A percentile compares a stretch with the other conserved stretches of the same genome.
Evolutionary conservation across 2,113 vertebrate species (phyloP).

Genomic region (Salminus brasiliensis): DNA sequence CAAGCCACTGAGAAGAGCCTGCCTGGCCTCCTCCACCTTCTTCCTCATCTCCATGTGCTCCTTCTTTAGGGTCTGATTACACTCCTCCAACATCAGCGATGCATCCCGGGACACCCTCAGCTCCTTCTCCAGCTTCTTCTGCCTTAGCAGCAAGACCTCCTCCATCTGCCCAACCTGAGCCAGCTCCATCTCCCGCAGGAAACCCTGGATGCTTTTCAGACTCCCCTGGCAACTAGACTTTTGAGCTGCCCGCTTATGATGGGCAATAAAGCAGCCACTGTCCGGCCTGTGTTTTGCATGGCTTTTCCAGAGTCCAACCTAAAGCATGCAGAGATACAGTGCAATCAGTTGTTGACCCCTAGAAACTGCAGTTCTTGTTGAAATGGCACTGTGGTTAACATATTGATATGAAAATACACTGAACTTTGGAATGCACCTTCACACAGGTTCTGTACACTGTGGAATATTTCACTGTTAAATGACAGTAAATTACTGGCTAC

Average conservation of each 20-base stretch:
- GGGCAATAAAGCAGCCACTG: conserved; percentile 72
- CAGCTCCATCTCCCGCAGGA: conserved; percentile 80
- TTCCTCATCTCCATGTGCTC: conserved; percentile 86
- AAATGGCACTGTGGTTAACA: too few species aligned
- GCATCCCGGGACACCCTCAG: conserved; percentile 80
- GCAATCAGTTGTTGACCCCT: not conserved
- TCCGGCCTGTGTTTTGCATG: conserved; percentile 77
- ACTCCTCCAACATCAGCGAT: conserved; percentile 77
- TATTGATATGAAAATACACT: too few species aligned
- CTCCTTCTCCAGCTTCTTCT: conserved; percentile 83
- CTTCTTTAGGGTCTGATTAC: conserved; percentile 78
- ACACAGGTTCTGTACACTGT: too few species aligned
- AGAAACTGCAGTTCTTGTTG: too few species aligned
- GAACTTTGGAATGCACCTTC: too few species aligned
- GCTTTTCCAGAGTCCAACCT: conserved; percentile 93
- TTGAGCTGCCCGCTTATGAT: conserved; percentile 59
- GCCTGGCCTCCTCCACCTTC: conserved; percentile 87
- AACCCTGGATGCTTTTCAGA: conserved; percentile 73
- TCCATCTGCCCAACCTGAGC: conserved; percentile 79
- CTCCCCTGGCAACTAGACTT: conserved; percentile 53
- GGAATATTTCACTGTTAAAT: too few species aligned
- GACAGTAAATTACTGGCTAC: too few species aligned
- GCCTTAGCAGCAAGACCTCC: conserved; percentile 78
- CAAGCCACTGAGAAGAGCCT: conserved; percentile 79
- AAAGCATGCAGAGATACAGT: conserved; percentile 20